Evolutionary conservation across 2,113 vertebrate species (phyloP).

Genomic region (Ictalurus furcatus): DNA sequence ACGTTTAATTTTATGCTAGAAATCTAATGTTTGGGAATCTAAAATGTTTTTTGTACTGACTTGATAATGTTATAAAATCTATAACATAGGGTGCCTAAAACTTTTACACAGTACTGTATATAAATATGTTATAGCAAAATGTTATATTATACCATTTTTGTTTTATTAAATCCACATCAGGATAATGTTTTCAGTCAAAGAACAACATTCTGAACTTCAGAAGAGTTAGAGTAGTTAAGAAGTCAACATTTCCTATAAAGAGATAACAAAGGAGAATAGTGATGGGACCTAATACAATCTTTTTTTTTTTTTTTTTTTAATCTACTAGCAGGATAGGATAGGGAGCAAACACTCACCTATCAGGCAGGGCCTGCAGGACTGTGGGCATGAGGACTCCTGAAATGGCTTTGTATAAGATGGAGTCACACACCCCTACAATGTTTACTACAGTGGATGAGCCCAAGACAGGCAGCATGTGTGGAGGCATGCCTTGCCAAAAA

Average conservation of each 20-base stretch:
- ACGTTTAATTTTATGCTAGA: too few relatives aligned
- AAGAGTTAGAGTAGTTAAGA: background rate
- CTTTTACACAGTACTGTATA: background rate
- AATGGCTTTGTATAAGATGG: slow-evolving; percentile 98
- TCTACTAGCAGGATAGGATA: background rate
- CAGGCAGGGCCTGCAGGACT: slow-evolving; percentile 93
- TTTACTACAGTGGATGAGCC: slow-evolving; percentile 95
- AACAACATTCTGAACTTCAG: background rate
- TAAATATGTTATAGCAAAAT: background rate
- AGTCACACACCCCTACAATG: slow-evolving; percentile 98
- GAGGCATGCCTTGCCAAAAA: slow-evolving; percentile 99
- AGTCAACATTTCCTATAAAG: background rate
- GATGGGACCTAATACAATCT: background rate
- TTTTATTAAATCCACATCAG: background rate
- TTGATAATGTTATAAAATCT: too few relatives aligned
- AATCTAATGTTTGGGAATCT: too few relatives aligned
- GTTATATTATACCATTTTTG: background rate
- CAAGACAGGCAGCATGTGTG: slow-evolving; percentile 96
- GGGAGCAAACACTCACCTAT: slow-evolving; percentile 81
- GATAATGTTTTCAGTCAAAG: background rate
- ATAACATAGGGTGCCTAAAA: too few relatives aligned
- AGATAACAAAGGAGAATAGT: background rate
- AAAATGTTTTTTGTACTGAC: too few relatives aligned
- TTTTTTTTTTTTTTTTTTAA: background rate
- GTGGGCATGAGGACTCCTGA: slow-evolving; percentile 99